phyloP scores from a whole-genome alignment of 2,113 vertebrate species.

The Quiscalus mexicanus region DNA sequence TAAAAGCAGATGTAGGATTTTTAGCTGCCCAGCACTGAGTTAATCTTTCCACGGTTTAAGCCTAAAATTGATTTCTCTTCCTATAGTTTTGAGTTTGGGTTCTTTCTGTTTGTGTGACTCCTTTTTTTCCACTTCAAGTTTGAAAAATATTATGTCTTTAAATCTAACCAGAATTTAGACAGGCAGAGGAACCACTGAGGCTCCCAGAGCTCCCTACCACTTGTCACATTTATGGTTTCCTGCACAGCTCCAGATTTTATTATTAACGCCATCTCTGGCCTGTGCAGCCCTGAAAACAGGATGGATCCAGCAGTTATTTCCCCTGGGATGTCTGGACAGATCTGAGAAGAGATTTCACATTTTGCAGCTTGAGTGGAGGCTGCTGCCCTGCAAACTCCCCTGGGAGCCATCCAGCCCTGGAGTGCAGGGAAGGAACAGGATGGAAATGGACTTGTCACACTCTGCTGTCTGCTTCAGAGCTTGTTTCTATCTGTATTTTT shows the following conservation, averaged over 20 bases:
- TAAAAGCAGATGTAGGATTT: background rate
- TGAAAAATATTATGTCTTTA: background rate
- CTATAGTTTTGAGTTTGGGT: background rate
- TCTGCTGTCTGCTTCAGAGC: background rate
- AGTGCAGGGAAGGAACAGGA: background rate
- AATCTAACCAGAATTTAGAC: background rate
- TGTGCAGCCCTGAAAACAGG: background rate
- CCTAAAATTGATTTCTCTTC: background rate
- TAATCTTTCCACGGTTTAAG: background rate
- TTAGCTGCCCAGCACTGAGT: background rate
- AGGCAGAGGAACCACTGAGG: background rate
- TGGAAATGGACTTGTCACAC: background rate
- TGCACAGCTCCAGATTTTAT: background rate
- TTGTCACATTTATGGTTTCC: slow-evolving; percentile 5
- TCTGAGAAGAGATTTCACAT: background rate
- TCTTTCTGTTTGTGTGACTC: background rate
- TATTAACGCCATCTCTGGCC: background rate
- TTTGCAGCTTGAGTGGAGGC: background rate
- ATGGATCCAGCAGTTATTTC: background rate
- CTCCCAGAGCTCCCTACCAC: background rate
- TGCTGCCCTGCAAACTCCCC: background rate
- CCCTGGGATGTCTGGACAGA: background rate
- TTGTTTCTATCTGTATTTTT: background rate
- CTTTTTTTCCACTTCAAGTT: background rate
- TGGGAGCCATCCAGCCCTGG: background rate